These are phyloP conservation scores for Encarsia formosa DNA, from an alignment of 2,888 invertebrate genomes.

Conservation along the genomic window DNA sequence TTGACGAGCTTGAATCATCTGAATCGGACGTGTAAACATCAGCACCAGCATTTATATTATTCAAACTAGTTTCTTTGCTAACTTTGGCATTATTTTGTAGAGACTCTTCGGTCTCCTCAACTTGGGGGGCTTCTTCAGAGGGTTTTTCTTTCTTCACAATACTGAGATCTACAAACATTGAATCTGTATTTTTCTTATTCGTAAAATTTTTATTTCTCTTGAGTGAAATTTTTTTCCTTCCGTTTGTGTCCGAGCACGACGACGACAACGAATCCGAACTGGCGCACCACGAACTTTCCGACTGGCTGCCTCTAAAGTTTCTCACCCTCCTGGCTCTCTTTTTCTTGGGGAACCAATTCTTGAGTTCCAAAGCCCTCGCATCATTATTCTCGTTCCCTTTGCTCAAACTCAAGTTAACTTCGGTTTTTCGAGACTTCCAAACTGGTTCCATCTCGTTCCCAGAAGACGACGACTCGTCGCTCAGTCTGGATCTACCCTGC, in stretches of 20 bases:
- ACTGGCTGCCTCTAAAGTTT: not conserved
- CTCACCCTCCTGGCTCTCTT: not conserved
- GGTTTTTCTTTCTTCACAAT: too few species aligned
- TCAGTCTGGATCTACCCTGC: conserved; percentile 1
- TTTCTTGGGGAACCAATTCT: conserved; percentile 12
- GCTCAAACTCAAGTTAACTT: too few species aligned
- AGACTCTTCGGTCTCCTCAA: not conserved
- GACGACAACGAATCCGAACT: too few species aligned
- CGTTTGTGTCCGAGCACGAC: too few species aligned
- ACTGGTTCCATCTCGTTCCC: not conserved
- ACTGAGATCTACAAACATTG: too few species aligned
- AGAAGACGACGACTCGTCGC: conserved; percentile 1
- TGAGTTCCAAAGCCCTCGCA: conserved; percentile 1
- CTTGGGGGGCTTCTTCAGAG: not conserved
- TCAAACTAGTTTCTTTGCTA: not conserved
- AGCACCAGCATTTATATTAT: not conserved
- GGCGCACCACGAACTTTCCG: conserved; percentile 7
- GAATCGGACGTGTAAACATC: not conserved
- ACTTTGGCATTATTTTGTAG: not conserved
- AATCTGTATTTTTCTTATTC: too few species aligned
- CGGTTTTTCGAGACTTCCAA: not conserved
- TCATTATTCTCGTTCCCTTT: too few species aligned
- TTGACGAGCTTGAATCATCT: conserved; percentile 19
- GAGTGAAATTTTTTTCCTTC: too few species aligned
- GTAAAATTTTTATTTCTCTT: too few species aligned